Base-by-base conservation (phyloP, 2,113 vertebrate genomes). In the Datnioides undecimradiatus region DNA sequence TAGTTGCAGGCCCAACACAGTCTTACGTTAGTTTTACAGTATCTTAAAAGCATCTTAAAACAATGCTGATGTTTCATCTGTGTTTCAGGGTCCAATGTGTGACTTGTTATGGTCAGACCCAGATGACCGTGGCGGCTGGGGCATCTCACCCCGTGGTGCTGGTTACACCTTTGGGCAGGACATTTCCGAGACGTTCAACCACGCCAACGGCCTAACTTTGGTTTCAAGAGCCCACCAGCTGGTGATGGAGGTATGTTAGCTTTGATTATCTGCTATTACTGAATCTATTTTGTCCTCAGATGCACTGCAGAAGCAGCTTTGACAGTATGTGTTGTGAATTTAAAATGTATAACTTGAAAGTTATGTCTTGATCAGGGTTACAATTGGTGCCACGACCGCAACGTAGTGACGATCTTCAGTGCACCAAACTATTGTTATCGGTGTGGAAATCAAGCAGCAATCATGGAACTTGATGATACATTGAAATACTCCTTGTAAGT, bases 401-500 rank as follows among this genome's bases (percentile, higher is more conserved):
- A 95, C 31, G 95, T 95, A 2, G 95, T 95, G 55, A 95, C 95
- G 0, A 95, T 95, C 89, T 95, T 95, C 93, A 95, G 95, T 2
- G 94, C 94, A 55, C 94, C 95, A n/a, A 95, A 95, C 83, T 94
- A 95, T 68, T 95, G 95, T 57, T 95, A 95, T 79, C 93, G 94
- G 38, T 95, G 95, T 89, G 95, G 95, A 43, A 95, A 95, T 88
- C 94, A 95, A 79, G 95, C 95, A 31, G 95, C 95, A 34, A 95
- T 95, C 77, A 99, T 99, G 98, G 98, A 99, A 92, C 97, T 99
- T 82, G 98, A 99, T 86, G 98, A 99, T 93, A 99, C 98, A 66
- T 93, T 99, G 91, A 99, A 99, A 95, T 99, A 99, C 85, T 99
- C 98, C 90, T 99, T 99, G 98, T 99, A 96, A 96, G 98, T 98